Evolutionary conservation across 2,113 vertebrate species (phyloP).

Genomic region (Hemiscyllium ocellatum): DNA sequence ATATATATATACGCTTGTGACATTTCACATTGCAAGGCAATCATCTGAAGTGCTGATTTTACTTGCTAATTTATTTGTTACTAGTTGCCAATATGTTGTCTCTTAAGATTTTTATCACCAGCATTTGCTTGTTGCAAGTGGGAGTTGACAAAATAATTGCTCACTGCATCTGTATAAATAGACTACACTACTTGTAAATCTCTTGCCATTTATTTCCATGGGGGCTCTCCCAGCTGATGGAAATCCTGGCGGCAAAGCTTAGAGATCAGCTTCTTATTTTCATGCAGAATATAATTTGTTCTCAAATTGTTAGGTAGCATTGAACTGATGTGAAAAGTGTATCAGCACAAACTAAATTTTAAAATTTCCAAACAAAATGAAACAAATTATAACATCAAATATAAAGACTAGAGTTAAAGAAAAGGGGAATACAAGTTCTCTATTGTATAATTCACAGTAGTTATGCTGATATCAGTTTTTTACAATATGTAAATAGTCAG

Average conservation of each 20-base stretch:
- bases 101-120: not conserved
- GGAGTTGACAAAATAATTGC: slow-evolving; percentile 26
- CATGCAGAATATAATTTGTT: not conserved
- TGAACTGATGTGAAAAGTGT: not conserved
- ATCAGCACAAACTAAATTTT: not conserved
- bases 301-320: not conserved
- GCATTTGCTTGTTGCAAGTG: slow-evolving; percentile 7
- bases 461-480: too few relatives aligned
- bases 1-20: not conserved
- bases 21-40: not conserved
- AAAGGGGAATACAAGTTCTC: not conserved
- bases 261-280: not conserved
- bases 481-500: too few relatives aligned
- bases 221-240: not conserved
- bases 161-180: slow-evolving; percentile 7
- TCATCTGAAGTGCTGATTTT: not conserved
- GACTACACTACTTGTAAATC: not conserved
- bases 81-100: not conserved
- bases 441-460: too few relatives aligned
- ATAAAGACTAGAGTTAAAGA: not conserved
- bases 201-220: not conserved
- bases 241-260: not conserved
- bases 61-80: slow-evolving; percentile 14
- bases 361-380: not conserved
- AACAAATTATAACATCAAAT: not conserved